These are phyloP conservation scores for Prunella fulvescens DNA, from an alignment of 2,113 vertebrate species.

Conservation along the genomic window DNA sequence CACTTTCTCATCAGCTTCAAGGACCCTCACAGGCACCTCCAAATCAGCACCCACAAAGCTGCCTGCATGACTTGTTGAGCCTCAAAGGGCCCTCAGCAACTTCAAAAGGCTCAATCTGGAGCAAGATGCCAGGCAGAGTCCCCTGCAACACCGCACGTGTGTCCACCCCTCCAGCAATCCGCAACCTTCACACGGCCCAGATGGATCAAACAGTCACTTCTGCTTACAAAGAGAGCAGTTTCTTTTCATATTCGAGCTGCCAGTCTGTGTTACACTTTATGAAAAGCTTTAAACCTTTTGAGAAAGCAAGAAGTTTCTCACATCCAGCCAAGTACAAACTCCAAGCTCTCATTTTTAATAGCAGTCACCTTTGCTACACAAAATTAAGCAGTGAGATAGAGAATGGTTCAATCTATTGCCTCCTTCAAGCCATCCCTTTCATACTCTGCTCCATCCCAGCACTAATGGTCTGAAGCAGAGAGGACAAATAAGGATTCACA, in stretches of 20 bases:
- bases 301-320: not conserved
- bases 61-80: not conserved
- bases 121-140: not conserved
- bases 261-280: not conserved
- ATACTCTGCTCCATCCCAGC: not conserved
- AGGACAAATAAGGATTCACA: not conserved
- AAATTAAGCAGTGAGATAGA: not conserved
- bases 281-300: not conserved
- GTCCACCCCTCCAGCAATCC: not conserved
- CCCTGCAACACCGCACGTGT: rapidly evolving
- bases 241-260: not conserved
- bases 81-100: not conserved
- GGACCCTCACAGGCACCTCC: not conserved
- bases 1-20: slow-evolving; percentile 8
- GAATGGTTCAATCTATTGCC: not conserved
- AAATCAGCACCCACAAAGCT: not conserved
- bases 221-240: not conserved
- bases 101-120: not conserved
- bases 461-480: not conserved
- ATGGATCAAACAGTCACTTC: not conserved
- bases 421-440: not conserved
- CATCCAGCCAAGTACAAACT: not conserved
- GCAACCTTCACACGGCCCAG: not conserved
- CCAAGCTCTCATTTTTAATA: not conserved
- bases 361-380: not conserved